Percentiles rank a stretch among this genome's conserved stretches.
These are phyloP conservation scores for Henicopernis longicauda DNA, from an alignment of 2,113 vertebrate genomes.

Conservation along the genomic window DNA sequence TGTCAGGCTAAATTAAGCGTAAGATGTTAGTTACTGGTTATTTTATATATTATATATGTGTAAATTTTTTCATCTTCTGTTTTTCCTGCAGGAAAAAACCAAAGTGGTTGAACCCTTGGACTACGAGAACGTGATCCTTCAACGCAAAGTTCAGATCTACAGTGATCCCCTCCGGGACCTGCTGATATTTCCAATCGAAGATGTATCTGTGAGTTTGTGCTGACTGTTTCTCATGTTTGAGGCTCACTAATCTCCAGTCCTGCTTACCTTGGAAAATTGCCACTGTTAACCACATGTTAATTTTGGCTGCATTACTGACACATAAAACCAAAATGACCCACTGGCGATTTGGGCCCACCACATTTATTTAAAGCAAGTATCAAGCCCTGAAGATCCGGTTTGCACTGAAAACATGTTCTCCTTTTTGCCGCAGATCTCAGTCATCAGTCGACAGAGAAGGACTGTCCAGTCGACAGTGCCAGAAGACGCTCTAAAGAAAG, in stretches of 20 bases:
- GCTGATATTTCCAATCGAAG: conserved; percentile 92
- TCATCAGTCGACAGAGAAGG: conserved; percentile 84
- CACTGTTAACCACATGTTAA: background rate
- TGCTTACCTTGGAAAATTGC: background rate
- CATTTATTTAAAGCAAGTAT: background rate
- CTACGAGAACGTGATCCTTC: conserved; percentile 92
- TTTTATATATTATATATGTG: background rate
- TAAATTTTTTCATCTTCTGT: background rate
- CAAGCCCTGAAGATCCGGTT: background rate
- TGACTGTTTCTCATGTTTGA: background rate
- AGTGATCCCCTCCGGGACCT: conserved; percentile 94
- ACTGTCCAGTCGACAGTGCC: conserved; percentile 87
- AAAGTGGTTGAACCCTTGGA: conserved; percentile 95
- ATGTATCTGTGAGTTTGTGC: conserved; percentile 86
- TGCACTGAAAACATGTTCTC: background rate
- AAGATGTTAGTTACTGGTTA: background rate
- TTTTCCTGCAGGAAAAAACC: conserved; percentile 84
- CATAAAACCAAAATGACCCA: background rate
- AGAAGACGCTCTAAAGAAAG: conserved; percentile 88
- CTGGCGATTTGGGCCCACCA: background rate
- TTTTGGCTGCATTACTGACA: background rate
- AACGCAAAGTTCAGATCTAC: conserved; percentile 95
- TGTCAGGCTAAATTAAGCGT: background rate
- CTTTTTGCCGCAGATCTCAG: conserved; percentile 77
- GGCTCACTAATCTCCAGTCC: background rate